phyloP scores from a whole-genome alignment of 2,113 vertebrate genomes.

The Chionodraco myersi region DNA sequence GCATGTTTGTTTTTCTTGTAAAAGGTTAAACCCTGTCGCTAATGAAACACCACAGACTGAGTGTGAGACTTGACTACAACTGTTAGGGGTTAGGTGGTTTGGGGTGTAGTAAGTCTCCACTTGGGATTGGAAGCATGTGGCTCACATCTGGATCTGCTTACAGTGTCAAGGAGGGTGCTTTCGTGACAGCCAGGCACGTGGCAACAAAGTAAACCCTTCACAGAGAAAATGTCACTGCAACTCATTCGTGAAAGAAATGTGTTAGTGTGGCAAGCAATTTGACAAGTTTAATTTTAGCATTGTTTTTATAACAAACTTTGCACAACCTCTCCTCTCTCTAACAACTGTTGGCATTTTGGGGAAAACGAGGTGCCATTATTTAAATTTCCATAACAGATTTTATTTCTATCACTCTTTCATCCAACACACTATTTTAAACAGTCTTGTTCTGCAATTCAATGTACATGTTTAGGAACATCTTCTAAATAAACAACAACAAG shows the following conservation, averaged over 20 bases:
- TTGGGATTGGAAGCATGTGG: conserved; percentile 76
- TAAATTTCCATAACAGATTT: no score
- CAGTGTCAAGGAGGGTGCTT: conserved; percentile 65
- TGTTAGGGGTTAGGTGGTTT: conserved; percentile 59
- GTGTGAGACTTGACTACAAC: conserved; percentile 81
- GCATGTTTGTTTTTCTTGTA: conserved; percentile 37
- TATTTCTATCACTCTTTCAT: conserved; percentile 13
- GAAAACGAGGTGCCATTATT: background rate
- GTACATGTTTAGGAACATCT: background rate
- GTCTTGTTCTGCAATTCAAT: background rate
- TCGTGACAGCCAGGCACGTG: conserved; percentile 81
- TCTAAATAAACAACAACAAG: background rate
- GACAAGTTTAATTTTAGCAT: conserved; percentile 41
- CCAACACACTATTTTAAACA: conserved; percentile 2
- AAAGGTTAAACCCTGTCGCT: conserved; percentile 48
- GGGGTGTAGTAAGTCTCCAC: conserved; percentile 59
- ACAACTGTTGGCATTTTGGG: conserved; percentile 38
- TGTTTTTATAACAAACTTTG: conserved; percentile 44
- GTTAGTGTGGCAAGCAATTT: conserved; percentile 48
- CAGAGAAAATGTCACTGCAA: conserved; percentile 70
- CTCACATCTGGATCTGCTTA: conserved; percentile 81
- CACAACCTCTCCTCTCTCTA: conserved; percentile 26
- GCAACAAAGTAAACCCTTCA: conserved; percentile 64
- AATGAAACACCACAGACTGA: conserved; percentile 83
- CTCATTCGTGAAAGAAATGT: conserved; percentile 64